Percentiles rank a stretch among this genome's conserved stretches.
These are phyloP conservation scores for Colius striatus DNA, from an alignment of 2,113 vertebrate genomes.

Conservation along the genomic window DNA sequence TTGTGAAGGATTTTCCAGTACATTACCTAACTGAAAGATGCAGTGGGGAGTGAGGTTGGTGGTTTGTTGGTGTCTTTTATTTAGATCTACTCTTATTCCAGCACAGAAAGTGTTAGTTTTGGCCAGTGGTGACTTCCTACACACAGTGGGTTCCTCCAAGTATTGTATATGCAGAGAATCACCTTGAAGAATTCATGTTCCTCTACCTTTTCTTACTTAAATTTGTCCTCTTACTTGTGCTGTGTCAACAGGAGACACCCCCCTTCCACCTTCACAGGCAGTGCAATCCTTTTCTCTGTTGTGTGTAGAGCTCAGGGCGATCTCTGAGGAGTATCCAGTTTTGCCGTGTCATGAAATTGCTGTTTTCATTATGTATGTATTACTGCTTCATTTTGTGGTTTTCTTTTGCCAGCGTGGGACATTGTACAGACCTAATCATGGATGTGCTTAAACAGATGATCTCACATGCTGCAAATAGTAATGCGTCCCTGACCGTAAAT, in stretches of 20 bases:
- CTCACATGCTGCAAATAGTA: slow-evolving; percentile 12
- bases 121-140: not conserved
- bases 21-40: not conserved
- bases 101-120: not conserved
- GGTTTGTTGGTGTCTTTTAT: not conserved
- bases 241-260: not conserved
- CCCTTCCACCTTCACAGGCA: not conserved
- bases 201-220: slow-evolving; percentile 16
- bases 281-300: not conserved
- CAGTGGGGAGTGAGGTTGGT: too few relatives aligned
- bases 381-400: not conserved
- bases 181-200: not conserved
- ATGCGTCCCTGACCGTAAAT: slow-evolving; percentile 1
- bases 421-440: not conserved
- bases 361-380: not conserved
- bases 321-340: slow-evolving; percentile 42
- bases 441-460: slow-evolving; percentile 4
- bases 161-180: not conserved
- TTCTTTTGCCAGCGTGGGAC: not conserved
- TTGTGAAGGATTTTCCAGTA: not conserved
- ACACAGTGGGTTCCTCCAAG: not conserved
- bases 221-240: not conserved
- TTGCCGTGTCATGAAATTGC: not conserved
- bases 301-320: slow-evolving; percentile 15
- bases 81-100: not conserved